Evolutionary conservation across 2,797 vertebrate species (phyloP).

Genomic region (Gobionotothen gibberifrons): DNA sequence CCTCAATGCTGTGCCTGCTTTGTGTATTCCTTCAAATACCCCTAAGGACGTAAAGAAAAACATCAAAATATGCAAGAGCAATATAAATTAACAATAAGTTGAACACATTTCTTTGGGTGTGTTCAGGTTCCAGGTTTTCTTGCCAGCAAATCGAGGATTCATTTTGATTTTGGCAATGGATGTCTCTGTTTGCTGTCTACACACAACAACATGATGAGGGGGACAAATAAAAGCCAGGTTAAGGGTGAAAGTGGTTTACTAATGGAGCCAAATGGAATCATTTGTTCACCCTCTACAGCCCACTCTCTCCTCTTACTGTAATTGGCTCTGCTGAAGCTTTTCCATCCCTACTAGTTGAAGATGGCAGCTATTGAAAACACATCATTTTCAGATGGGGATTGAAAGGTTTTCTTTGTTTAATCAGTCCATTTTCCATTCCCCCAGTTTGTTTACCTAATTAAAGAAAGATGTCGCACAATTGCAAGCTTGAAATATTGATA

Average conservation of each 20-base stretch:
- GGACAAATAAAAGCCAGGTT: conserved; percentile 47
- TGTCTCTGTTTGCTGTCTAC: conserved; percentile 39
- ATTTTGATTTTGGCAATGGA: conserved; percentile 37
- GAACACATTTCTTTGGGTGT: conserved; percentile 3
- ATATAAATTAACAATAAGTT: background rate
- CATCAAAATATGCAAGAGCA: background rate
- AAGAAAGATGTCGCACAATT: background rate
- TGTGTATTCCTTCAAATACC: conserved; percentile 7
- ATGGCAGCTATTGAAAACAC: conserved; percentile 16
- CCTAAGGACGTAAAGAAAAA: conserved; percentile 2
- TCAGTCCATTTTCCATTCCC: background rate
- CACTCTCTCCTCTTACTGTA: conserved; percentile 42
- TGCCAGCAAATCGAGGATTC: conserved; percentile 10
- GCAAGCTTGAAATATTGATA: conserved; percentile 6
- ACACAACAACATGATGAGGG: conserved; percentile 20
- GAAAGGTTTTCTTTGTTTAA: conserved; percentile 1
- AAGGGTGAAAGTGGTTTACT: conserved; percentile 56
- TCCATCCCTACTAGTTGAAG: conserved; percentile 23
- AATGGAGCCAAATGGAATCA: conserved; percentile 67
- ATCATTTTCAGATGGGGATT: conserved; percentile 23
- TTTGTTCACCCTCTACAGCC: conserved; percentile 41
- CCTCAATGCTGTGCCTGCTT: background rate
- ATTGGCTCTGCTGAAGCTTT: conserved; percentile 47
- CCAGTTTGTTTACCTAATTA: conserved; percentile 12
- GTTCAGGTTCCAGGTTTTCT: conserved; percentile 4